These are phyloP conservation scores for Caranx ignobilis DNA, from an alignment of 2,113 vertebrate genomes.

Conservation along the genomic window DNA sequence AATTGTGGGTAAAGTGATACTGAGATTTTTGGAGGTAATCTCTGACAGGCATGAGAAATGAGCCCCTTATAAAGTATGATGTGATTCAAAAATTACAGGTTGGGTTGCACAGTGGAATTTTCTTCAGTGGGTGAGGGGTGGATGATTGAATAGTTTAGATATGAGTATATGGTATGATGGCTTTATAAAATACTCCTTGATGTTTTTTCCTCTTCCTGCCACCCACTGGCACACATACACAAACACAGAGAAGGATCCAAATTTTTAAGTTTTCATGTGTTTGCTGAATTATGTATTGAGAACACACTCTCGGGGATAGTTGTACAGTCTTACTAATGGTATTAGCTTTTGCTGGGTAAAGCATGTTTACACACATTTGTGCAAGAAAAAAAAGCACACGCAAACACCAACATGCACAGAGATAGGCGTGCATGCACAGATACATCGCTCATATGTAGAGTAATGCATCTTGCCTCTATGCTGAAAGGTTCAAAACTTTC, in stretches of 20 bases:
- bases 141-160: constrained; percentile 23
- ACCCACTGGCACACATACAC: constrained; percentile 32
- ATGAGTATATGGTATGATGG: constrained; percentile 14
- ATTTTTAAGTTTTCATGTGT: constrained; percentile 57
- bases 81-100: constrained; percentile 33
- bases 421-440: constrained; percentile 15
- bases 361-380: constrained; percentile 31
- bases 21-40: neutral
- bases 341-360: constrained; percentile 57
- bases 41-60: constrained; percentile 10
- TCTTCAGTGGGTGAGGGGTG: neutral
- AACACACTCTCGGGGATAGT: constrained; percentile 63
- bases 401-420: constrained; percentile 6
- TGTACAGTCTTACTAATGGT: constrained; percentile 60
- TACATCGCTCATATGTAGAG: constrained; percentile 23
- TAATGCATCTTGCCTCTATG: neutral
- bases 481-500: constrained; percentile 42
- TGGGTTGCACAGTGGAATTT: constrained; percentile 22
- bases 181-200: constrained; percentile 29
- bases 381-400: neutral
- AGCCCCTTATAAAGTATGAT: constrained; percentile 9
- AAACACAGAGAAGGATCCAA: constrained; percentile 44
- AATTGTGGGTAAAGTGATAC: constrained; percentile 50
- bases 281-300: constrained; percentile 74
- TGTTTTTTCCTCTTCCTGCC: constrained; percentile 26